Evolutionary conservation across 2,797 vertebrate genomes (phyloP), one percentile per base, ranked within the genome.

Genomic region (Sebastes itinus): DNA sequence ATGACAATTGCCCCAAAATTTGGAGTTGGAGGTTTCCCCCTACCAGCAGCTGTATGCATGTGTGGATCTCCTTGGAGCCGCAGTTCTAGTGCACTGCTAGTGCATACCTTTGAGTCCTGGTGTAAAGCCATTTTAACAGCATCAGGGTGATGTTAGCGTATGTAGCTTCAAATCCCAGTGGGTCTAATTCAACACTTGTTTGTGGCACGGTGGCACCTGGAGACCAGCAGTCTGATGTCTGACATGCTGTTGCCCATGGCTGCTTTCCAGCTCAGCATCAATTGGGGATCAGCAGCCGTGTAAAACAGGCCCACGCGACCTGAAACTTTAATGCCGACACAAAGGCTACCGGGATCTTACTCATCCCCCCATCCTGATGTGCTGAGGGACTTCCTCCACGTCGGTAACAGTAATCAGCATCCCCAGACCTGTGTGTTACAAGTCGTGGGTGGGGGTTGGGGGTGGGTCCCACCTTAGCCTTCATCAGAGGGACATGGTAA

Each of bases 281-380:
- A 83, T 49, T 55, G 9, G 85, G 87, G 92, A 90, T 87, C 73
- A 80, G 86, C 80, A 85, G 80, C 59, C 75, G 72, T 93, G 91
- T 94, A 87, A 86, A 92, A 92, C 93, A 92, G 89, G 78, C 95
- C 91, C 93, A 85, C 64, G 77, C 89, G 71, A 78, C 71, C 92
- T 96, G 88, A 96, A 96, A 96, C 88, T 96, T 96, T 96, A 96
- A 96, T 96, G 95, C 58, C 7, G 80, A 95, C 94, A 95, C 86
- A 81, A 75, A 92, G 86, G 80, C 88, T 78, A 80, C 52, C 38
- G 42, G 72, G 77, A 68, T 75, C 60, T 75, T 22, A 30, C 84
- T 67, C 78, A 56, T 14, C 64, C 72, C 78, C 67, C 71, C 22
- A 38, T 86, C 86, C 77, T 83, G 75, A 83, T 87, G 87, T 89